These are phyloP conservation scores for Mormyrus proboscirostris DNA, from an alignment of 2,797 vertebrate genomes.

Conservation along the genomic window DNA sequence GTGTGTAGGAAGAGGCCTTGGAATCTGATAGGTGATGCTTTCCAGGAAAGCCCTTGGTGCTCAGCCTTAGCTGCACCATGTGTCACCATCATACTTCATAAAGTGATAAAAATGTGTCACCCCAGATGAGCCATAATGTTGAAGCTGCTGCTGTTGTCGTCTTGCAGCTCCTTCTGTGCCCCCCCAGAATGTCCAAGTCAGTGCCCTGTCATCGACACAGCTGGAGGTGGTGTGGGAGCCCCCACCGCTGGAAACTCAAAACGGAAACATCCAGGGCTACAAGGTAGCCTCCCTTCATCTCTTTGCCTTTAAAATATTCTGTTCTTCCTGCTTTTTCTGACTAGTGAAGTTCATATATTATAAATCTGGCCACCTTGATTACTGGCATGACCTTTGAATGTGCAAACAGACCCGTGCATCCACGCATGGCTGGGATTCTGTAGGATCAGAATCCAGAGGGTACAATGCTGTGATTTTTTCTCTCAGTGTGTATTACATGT, in stretches of 20 bases:
- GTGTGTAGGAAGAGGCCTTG: neutral
- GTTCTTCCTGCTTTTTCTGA: neutral
- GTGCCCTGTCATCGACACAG: slow-evolving; percentile 61
- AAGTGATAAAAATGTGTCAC: neutral
- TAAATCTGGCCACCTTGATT: neutral
- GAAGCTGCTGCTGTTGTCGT: slow-evolving; percentile 1
- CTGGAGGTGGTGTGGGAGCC: slow-evolving; percentile 69
- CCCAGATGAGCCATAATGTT: neutral
- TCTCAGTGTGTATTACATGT: neutral
- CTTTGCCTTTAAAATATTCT: neutral
- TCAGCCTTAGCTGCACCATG: neutral
- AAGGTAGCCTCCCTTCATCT: slow-evolving; percentile 47
- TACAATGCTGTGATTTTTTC: neutral
- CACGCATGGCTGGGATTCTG: neutral
- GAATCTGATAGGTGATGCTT: neutral
- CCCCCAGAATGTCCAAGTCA: slow-evolving; percentile 59
- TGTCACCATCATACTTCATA: neutral
- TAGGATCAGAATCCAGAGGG: neutral
- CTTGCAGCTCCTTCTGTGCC: slow-evolving; percentile 58
- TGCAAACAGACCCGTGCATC: neutral
- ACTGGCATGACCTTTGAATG: neutral
- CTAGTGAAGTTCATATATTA: neutral
- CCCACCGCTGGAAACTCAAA: slow-evolving; percentile 62
- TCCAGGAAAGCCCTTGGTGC: neutral
- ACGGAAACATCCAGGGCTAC: slow-evolving; percentile 72